Conservation (phyloP, 30 jellyfish, hydroid and myxozoan genomes). For the Hydractinia echinata region DNA sequence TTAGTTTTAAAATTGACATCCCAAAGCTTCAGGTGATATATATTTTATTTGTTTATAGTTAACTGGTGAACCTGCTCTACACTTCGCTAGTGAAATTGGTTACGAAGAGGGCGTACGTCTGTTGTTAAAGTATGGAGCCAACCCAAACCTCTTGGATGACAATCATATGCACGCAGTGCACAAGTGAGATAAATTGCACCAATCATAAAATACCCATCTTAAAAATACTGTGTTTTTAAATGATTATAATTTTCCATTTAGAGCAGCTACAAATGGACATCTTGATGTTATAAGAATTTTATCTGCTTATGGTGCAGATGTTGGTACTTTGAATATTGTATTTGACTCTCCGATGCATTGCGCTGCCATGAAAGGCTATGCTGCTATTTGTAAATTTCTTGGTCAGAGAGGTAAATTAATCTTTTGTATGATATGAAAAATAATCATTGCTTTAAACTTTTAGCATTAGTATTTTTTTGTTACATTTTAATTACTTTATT, state of each 20-base stretch:
- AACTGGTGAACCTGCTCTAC: slow-evolving; percentile 77
- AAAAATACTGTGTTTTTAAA: not conserved
- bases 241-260: not conserved
- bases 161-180: slow-evolving; percentile 60
- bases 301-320: slow-evolving; percentile 65
- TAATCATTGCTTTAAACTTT: not conserved
- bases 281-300: slow-evolving; percentile 45
- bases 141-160: slow-evolving; percentile 48
- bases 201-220: not conserved
- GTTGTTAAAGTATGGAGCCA: slow-evolving; percentile 59
- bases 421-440: not conserved
- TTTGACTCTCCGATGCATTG: slow-evolving; percentile 69
- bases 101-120: slow-evolving; percentile 58
- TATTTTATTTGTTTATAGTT: slow-evolving; percentile 17
- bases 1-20: not conserved
- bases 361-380: slow-evolving; percentile 76
- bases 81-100: slow-evolving; percentile 56
- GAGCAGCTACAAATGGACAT: slow-evolving; percentile 77
- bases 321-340: slow-evolving; percentile 32
- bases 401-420: slow-evolving; percentile 68
- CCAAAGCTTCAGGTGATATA: not conserved
- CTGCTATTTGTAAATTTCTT: slow-evolving; percentile 75
- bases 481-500: not conserved
- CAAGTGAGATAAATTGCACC: slow-evolving; percentile 38
- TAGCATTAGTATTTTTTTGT: not conserved